A percentile compares a stretch with the other conserved stretches of the same genome.
These are phyloP conservation scores for Tetragonula clypearis DNA, from an alignment of 1,140 invertebrate species.

Conservation along the genomic window DNA sequence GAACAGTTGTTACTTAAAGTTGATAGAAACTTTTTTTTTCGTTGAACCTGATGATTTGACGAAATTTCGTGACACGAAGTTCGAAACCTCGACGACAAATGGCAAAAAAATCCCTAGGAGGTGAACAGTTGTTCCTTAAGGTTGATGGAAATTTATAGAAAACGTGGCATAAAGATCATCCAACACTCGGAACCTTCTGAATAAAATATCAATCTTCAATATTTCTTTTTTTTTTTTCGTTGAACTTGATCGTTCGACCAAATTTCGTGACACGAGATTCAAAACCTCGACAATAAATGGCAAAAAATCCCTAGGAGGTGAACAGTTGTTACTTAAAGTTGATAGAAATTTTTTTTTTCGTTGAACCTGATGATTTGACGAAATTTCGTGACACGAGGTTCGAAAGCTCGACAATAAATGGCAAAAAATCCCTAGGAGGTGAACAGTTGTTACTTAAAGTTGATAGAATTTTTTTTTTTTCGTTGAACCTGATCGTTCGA, in stretches of 20 bases:
- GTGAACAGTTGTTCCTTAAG: neutral
- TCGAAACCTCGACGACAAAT: neutral
- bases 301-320: no score
- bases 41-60: neutral
- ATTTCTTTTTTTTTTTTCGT: no score
- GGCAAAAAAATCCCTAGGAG: neutral
- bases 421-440: no score
- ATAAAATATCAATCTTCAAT: no score
- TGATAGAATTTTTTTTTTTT: no score
- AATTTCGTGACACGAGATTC: neutral
- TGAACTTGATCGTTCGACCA: neutral
- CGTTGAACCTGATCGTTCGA: neutral
- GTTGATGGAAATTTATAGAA: constrained; percentile 50
- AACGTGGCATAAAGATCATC: no score
- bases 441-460: neutral
- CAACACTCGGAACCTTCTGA: no score
- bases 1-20: neutral
- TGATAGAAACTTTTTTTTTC: neutral
- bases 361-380: neutral
- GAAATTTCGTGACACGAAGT: neutral
- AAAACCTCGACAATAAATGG: neutral
- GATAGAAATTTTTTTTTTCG: no score
- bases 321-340: neutral
- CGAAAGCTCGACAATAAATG: neutral
- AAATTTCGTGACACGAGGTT: neutral